Percentiles rank a stretch among this genome's conserved stretches.
Evolutionary conservation across 2,797 vertebrate species (phyloP).

Genomic region (Rousettus madagascariensis): DNA sequence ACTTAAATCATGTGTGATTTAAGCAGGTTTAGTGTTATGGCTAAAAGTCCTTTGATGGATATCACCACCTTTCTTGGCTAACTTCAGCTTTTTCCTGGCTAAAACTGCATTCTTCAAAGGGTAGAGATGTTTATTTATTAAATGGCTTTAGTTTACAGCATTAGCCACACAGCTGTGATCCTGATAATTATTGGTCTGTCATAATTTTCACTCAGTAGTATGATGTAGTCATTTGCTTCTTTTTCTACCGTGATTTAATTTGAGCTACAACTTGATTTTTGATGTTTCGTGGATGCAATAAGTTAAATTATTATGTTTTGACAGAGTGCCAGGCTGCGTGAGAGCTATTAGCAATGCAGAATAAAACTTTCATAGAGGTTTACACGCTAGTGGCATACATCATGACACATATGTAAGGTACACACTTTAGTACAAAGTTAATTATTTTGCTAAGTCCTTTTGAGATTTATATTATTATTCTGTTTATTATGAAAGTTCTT

Average conservation of each 20-base stretch:
- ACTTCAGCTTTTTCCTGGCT: background rate
- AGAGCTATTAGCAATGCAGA: background rate
- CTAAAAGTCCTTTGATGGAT: background rate
- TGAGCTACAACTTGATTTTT: background rate
- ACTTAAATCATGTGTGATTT: background rate
- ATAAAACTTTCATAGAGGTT: rapidly evolving
- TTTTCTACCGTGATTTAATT: background rate
- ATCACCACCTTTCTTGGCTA: background rate
- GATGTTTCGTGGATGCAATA: background rate
- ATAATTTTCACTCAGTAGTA: background rate
- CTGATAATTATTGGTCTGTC: background rate
- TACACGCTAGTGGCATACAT: background rate
- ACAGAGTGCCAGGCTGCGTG: background rate
- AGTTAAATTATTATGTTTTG: background rate
- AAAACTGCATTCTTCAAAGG: background rate
- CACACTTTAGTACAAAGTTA: background rate
- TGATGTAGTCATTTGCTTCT: background rate
- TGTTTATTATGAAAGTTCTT: background rate
- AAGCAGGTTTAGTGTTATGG: background rate
- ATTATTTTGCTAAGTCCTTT: background rate
- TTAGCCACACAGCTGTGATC: background rate
- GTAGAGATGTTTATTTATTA: background rate
- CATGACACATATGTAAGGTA: background rate
- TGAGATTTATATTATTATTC: background rate
- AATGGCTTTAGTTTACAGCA: background rate